phyloP scores from a whole-genome alignment of 2,888 invertebrate species.

The Alsophila aescularia region DNA sequence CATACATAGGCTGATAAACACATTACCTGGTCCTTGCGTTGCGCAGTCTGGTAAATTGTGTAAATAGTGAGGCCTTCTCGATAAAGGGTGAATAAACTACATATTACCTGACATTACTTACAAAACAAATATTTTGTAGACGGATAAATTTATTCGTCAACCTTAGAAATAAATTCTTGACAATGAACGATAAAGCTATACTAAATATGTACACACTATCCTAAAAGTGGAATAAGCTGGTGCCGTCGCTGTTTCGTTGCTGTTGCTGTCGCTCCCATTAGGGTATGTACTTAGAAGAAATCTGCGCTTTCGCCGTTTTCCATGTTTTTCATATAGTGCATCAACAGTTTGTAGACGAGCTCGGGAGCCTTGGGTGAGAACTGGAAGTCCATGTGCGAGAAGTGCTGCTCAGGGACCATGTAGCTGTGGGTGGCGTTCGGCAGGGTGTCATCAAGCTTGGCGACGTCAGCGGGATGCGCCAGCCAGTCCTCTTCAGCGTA shows the following conservation, averaged over 20 bases:
- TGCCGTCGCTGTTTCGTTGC: too few species aligned
- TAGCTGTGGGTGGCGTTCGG: conserved; percentile 84
- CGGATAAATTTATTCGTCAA: conserved; percentile 60
- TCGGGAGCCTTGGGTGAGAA: conserved; percentile 86
- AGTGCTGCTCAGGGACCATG: conserved; percentile 81
- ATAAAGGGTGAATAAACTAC: too few species aligned
- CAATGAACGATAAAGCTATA: conserved; percentile 42
- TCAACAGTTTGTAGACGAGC: conserved; percentile 85
- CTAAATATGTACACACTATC: conserved; percentile 41
- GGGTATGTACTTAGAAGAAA: too few species aligned
- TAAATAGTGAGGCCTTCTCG: too few species aligned
- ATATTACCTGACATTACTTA: too few species aligned
- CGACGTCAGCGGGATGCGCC: conserved; percentile 82
- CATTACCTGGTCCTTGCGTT: too few species aligned
- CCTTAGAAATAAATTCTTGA: conserved; percentile 50
- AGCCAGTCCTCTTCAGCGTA: conserved; percentile 87
- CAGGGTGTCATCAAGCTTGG: conserved; percentile 77
- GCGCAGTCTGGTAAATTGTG: too few species aligned
- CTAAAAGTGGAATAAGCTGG: conserved; percentile 27
- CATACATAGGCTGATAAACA: too few species aligned
- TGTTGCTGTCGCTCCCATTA: too few species aligned
- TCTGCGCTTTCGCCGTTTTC: too few species aligned
- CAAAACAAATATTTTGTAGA: conserved; percentile 42
- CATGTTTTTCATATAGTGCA: too few species aligned
- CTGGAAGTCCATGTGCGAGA: conserved; percentile 89